phyloP scores from a whole-genome alignment of 2,797 vertebrate genomes.

The Syngnathus rostellatus region DNA sequence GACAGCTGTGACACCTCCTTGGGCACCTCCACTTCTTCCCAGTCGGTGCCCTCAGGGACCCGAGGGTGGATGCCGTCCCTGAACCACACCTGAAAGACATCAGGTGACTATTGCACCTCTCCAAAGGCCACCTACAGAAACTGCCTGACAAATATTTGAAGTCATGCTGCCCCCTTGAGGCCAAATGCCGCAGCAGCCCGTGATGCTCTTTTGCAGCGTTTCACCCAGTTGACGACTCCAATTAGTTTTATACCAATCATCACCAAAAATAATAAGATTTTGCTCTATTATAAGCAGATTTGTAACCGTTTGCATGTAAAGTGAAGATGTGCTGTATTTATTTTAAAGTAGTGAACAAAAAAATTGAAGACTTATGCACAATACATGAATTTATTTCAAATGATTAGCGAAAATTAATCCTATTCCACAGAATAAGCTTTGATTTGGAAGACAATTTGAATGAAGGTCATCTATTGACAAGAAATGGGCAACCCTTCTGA shows the following conservation, averaged over 20 bases:
- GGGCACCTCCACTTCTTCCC: constrained; percentile 80
- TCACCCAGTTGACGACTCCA: not conserved
- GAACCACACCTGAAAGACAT: constrained; percentile 81
- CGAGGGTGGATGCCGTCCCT: constrained; percentile 82
- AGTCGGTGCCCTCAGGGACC: constrained; percentile 84
- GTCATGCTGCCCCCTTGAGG: constrained; percentile 58
- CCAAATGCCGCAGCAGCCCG: not conserved
- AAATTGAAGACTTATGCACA: too few relatives aligned
- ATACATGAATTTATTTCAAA: too few relatives aligned
- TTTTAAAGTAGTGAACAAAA: too few relatives aligned
- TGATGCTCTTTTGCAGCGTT: not conserved
- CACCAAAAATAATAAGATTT: too few relatives aligned
- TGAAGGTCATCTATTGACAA: too few relatives aligned
- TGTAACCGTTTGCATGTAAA: too few relatives aligned
- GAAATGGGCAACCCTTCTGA: constrained; percentile 37
- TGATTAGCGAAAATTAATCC: too few relatives aligned
- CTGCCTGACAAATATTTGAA: constrained; percentile 2
- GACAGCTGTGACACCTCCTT: constrained; percentile 89
- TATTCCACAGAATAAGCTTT: too few relatives aligned
- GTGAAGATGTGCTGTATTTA: too few relatives aligned
- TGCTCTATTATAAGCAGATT: too few relatives aligned
- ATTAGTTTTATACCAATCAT: not conserved
- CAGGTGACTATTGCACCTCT: not conserved
- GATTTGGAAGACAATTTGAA: too few relatives aligned
- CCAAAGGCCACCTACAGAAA: not conserved